Evolutionary conservation across 2,797 vertebrate genomes (phyloP).

Genomic region (Tamandua tetradactyla): DNA sequence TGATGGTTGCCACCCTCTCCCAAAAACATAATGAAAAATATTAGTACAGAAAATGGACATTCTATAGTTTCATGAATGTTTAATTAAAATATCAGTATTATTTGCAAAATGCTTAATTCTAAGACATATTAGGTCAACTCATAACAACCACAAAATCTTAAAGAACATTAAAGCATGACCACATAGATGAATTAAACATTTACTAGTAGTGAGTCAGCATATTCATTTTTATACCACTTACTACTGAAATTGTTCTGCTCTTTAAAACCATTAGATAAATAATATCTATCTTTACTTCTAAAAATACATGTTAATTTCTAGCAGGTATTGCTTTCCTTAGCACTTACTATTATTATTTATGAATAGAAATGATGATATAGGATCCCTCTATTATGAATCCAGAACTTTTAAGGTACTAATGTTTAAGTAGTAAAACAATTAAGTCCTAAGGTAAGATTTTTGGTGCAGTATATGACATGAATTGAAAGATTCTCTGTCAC

Average conservation of each 20-base stretch:
- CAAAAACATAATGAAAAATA: too few relatives aligned
- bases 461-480: not conserved
- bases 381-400: not conserved
- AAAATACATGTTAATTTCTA: constrained; percentile 49
- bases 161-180: constrained; percentile 42
- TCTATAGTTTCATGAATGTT: constrained; percentile 29
- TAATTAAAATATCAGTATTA: constrained; percentile 61
- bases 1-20: not conserved
- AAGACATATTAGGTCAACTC: constrained; percentile 35
- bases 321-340: not conserved
- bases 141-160: constrained; percentile 54
- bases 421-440: constrained; percentile 40
- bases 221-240: constrained; percentile 34
- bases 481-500: constrained; percentile 16
- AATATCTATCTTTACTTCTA: constrained; percentile 33
- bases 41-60: constrained; percentile 20
- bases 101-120: constrained; percentile 47
- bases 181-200: constrained; percentile 49
- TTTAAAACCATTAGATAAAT: not conserved
- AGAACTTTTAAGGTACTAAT: constrained; percentile 19
- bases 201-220: not conserved
- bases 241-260: constrained; percentile 24
- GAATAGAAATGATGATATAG: constrained; percentile 34
- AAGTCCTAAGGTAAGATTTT: not conserved
- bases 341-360: constrained; percentile 42